phyloP scores from a whole-genome alignment of 2,888 invertebrate species.

The Pseudolycoriella hygida region DNA sequence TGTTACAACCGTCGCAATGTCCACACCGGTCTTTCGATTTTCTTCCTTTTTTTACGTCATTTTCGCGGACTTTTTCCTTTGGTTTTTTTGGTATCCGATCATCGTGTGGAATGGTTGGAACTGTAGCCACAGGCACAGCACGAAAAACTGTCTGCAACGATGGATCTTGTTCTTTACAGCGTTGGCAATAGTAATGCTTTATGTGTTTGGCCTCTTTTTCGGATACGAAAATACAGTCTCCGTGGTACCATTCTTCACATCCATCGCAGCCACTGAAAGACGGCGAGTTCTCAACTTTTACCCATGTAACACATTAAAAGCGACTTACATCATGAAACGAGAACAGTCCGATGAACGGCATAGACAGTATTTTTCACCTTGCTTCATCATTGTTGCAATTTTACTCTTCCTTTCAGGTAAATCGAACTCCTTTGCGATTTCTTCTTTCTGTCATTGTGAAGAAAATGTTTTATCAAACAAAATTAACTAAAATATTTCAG shows the following conservation, averaged over 20 bases:
- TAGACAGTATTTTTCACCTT: conserved; percentile 87
- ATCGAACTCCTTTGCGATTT: conserved; percentile 77
- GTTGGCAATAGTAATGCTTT: conserved; percentile 81
- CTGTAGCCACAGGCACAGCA: conserved; percentile 20
- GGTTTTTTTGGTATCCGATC: conserved; percentile 11
- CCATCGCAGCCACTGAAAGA: conserved; percentile 74
- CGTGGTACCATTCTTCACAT: conserved; percentile 98
- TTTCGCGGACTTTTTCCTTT: conserved; percentile 14
- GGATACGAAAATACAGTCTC: conserved; percentile 90
- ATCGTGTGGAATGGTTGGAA: conserved; percentile 8
- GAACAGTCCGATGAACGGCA: conserved; percentile 87
- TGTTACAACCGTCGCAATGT: conserved; percentile 50
- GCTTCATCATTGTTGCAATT: conserved; percentile 70
- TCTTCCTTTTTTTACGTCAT: conserved; percentile 20
- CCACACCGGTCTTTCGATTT: conserved; percentile 41
- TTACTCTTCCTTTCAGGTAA: conserved; percentile 80
- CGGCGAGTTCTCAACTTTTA: no score
- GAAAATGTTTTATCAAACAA: not conserved
- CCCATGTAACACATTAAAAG: no score
- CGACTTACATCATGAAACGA: conserved; percentile 84
- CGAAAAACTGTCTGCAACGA: conserved; percentile 42
- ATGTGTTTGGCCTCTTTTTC: conserved; percentile 86
- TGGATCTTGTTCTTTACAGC: conserved; percentile 69
- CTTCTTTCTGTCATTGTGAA: conserved; percentile 40
- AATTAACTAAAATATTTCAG: no score